These are phyloP conservation scores for Lepisosteus osseus DNA, from an alignment of 2,113 vertebrate genomes.

Conservation along the genomic window DNA sequence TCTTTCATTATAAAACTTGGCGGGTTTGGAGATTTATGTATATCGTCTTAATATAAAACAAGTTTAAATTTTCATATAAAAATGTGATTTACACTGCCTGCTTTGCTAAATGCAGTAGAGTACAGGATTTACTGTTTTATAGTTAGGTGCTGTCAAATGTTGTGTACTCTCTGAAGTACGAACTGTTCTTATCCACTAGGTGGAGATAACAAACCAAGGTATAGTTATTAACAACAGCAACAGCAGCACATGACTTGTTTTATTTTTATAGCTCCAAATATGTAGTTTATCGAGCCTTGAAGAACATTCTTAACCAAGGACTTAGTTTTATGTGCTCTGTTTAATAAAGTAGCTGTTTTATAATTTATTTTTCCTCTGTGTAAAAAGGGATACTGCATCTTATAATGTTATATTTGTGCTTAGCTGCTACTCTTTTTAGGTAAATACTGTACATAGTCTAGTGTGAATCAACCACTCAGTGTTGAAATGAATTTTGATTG, in stretches of 20 bases:
- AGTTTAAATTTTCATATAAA: no score
- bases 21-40: no score
- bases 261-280: no score
- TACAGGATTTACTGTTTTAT: background rate
- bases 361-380: slow-evolving; percentile 12
- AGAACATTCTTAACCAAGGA: no score
- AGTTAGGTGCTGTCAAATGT: background rate
- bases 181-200: slow-evolving; percentile 39
- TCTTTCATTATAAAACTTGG: slow-evolving; percentile 4
- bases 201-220: slow-evolving; percentile 36
- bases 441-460: slow-evolving; percentile 13
- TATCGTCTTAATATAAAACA: no score
- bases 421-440: no score
- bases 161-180: background rate
- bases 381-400: slow-evolving; percentile 64
- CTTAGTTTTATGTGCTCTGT: no score
- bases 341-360: no score
- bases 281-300: no score
- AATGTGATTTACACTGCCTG: no score
- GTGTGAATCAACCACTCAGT: slow-evolving; percentile 34
- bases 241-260: no score
- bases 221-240: slow-evolving; percentile 11
- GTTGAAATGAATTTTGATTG: slow-evolving; percentile 25
- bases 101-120: no score
- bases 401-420: background rate